Evolutionary conservation across 2,113 vertebrate genomes (phyloP).

Genomic region (Anser brachyrhynchus): DNA sequence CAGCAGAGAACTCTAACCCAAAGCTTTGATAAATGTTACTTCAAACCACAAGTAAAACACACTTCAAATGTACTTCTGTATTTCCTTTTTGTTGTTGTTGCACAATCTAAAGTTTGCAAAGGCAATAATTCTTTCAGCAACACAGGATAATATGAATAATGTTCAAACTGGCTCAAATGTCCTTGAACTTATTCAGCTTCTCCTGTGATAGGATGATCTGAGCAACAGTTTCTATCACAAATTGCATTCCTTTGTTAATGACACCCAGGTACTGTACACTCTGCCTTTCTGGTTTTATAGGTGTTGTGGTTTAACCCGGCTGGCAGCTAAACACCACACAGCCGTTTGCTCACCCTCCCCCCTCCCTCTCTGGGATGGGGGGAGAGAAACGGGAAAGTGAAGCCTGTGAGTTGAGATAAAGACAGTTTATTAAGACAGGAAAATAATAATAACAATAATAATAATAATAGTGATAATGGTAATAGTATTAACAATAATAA

Average conservation of each 20-base stretch:
- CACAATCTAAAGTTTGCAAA: background rate
- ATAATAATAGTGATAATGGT: no score
- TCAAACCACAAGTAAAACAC: background rate
- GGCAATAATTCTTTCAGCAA: background rate
- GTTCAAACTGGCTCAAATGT: background rate
- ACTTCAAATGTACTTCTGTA: background rate
- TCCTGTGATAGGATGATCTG: background rate
- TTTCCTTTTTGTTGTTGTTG: background rate
- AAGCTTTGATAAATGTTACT: background rate
- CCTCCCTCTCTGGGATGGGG: no score
- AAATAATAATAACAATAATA: no score
- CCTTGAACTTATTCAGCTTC: background rate
- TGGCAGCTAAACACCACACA: no score
- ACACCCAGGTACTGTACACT: background rate
- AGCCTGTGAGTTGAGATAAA: no score
- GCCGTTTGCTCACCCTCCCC: no score
- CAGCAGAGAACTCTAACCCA: background rate
- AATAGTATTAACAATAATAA: no score
- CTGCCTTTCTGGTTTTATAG: background rate
- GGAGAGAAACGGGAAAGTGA: no score
- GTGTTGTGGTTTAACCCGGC: no score
- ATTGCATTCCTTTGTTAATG: background rate
- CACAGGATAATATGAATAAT: background rate
- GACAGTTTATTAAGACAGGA: no score
- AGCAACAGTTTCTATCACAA: background rate